A percentile compares a stretch with the other conserved stretches of the same genome.
Evolutionary conservation across 2,797 vertebrate genomes (phyloP).

Genomic region (Melanotaenia pygmaea): DNA sequence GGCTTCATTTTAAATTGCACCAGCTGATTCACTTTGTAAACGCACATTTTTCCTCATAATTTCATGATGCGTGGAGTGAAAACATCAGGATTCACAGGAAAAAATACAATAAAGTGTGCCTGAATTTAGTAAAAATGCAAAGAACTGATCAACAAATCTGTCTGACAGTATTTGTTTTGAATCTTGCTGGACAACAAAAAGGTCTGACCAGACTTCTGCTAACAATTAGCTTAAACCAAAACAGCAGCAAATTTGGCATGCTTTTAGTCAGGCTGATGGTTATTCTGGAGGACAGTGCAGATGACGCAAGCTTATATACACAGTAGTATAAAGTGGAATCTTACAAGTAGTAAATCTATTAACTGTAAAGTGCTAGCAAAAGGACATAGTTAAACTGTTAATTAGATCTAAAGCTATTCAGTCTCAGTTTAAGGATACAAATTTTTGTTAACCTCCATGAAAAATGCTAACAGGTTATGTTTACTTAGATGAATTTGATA

Average conservation of each 20-base stretch:
- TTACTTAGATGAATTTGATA: constrained; percentile 56
- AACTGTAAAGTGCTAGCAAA: constrained; percentile 82
- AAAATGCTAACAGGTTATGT: constrained; percentile 57
- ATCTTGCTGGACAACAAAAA: constrained; percentile 9
- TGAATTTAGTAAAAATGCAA: background rate
- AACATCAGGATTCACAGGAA: background rate
- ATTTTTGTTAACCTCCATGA: constrained; percentile 51
- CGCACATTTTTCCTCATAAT: background rate
- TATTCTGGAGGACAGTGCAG: constrained; percentile 70
- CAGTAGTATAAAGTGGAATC: constrained; percentile 64
- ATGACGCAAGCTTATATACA: constrained; percentile 71
- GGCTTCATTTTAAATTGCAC: background rate
- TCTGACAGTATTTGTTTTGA: background rate
- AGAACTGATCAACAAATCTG: background rate
- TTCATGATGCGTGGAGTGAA: background rate
- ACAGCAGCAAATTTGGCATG: constrained; percentile 18
- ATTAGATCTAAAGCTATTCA: constrained; percentile 62
- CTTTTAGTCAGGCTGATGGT: constrained; percentile 53
- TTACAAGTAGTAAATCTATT: constrained; percentile 70
- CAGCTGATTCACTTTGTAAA: constrained; percentile 4
- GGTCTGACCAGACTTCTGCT: constrained; percentile 9
- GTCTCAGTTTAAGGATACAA: constrained; percentile 59
- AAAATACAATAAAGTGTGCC: background rate
- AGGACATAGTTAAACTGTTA: constrained; percentile 51
- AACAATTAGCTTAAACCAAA: constrained; percentile 22